Conservation (phyloP, 2,888 invertebrate species). For the Melanargia galathea region DNA sequence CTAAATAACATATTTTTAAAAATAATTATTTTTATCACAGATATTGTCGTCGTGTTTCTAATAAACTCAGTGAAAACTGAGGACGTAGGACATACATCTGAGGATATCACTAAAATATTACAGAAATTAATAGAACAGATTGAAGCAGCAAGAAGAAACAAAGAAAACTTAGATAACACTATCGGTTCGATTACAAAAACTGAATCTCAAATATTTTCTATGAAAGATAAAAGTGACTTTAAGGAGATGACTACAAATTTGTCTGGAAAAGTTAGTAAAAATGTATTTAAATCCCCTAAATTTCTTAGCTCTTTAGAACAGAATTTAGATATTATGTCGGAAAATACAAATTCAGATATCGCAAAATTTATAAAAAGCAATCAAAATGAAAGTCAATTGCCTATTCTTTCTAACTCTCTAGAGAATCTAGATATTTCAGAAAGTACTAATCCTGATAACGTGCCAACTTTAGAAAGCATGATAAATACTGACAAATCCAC, state of each 20-base stretch:
- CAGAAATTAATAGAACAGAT: constrained; percentile 24
- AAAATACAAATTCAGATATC: constrained; percentile 4
- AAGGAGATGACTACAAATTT: neutral
- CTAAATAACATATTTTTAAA: too few species aligned
- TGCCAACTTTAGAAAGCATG: neutral
- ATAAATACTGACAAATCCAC: neutral
- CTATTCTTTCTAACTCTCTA: neutral
- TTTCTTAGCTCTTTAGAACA: neutral
- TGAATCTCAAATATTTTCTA: neutral
- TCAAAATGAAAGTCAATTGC: neutral
- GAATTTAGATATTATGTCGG: neutral
- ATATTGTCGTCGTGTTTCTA: constrained; percentile 12
- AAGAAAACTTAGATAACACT: neutral
- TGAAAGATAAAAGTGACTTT: neutral
- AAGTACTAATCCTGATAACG: constrained; percentile 6
- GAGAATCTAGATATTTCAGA: neutral
- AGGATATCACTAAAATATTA: constrained; percentile 21
- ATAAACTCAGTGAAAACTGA: constrained; percentile 1
- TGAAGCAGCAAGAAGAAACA: constrained; percentile 18
- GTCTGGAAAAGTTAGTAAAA: neutral
- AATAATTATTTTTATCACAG: constrained; percentile 20
- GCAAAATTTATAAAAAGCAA: neutral
- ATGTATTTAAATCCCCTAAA: neutral
- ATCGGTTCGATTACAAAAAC: too few species aligned
- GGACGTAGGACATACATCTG: neutral